These are phyloP conservation scores for Amphiprion ocellaris DNA, from an alignment of 2,113 vertebrate genomes.

Conservation along the genomic window DNA sequence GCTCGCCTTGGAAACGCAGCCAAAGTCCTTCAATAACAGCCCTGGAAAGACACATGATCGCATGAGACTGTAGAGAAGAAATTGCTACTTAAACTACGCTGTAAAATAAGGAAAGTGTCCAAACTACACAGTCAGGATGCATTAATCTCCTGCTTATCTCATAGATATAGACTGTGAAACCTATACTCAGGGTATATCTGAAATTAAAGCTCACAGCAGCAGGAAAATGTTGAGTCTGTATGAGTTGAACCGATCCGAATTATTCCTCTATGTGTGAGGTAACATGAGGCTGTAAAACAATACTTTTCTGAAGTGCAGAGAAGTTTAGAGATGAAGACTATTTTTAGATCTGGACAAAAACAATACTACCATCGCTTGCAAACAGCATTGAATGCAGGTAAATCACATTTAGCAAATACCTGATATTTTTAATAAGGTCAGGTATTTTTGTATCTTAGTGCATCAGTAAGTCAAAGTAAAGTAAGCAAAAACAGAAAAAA, in stretches of 20 bases:
- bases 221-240: too few relatives aligned
- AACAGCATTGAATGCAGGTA: neutral
- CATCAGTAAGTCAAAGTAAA: neutral
- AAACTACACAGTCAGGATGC: neutral
- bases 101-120: neutral
- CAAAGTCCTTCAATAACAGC: slow-evolving; percentile 96
- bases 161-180: neutral
- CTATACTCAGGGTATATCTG: neutral
- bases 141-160: neutral
- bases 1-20: slow-evolving; percentile 91
- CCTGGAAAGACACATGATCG: slow-evolving; percentile 77
- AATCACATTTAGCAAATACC: neutral
- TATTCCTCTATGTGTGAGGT: too few relatives aligned
- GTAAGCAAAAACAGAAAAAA: too few relatives aligned
- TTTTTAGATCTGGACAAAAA: too few relatives aligned
- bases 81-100: neutral
- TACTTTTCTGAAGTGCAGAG: too few relatives aligned
- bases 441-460: neutral
- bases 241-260: too few relatives aligned
- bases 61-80: slow-evolving; percentile 10
- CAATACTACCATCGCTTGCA: too few relatives aligned
- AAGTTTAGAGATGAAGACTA: too few relatives aligned
- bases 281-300: too few relatives aligned
- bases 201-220: neutral
- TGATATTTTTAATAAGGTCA: neutral